Evolutionary conservation across 2,797 vertebrate genomes (phyloP).

Genomic region (Myoxocephalus aenaeus): DNA sequence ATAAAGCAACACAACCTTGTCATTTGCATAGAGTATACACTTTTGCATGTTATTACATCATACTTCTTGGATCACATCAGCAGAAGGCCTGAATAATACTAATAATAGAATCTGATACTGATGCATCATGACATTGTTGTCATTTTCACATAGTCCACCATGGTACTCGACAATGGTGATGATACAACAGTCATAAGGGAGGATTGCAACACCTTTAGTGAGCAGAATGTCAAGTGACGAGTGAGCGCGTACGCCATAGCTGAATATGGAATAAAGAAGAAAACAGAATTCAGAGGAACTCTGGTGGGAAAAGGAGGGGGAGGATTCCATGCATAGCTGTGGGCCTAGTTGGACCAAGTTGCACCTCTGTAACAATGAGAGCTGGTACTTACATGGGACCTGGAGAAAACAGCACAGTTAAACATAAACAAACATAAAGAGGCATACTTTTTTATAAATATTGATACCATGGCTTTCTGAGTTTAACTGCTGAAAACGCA

Average conservation of each 20-base stretch:
- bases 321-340: constrained; percentile 71
- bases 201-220: constrained; percentile 9
- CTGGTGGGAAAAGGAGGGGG: constrained; percentile 50
- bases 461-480: background rate
- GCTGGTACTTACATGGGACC: constrained; percentile 18
- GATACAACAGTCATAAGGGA: background rate
- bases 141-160: background rate
- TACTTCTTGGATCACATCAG: background rate
- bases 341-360: constrained; percentile 45
- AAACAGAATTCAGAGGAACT: constrained; percentile 49
- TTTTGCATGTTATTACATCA: constrained; percentile 1
- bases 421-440: constrained; percentile 16
- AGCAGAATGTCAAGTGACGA: constrained; percentile 14
- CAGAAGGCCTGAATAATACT: background rate
- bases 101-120: background rate
- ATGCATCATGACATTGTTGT: background rate
- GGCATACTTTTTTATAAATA: background rate
- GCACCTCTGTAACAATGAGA: constrained; percentile 26
- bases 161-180: background rate
- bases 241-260: background rate
- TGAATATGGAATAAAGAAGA: constrained; percentile 31
- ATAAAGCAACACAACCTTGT: background rate
- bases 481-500: background rate
- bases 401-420: constrained; percentile 5
- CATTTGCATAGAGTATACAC: background rate